Base-by-base conservation (phyloP, 2,888 invertebrate genomes). In the Tenthredo scrophulariae region DNA sequence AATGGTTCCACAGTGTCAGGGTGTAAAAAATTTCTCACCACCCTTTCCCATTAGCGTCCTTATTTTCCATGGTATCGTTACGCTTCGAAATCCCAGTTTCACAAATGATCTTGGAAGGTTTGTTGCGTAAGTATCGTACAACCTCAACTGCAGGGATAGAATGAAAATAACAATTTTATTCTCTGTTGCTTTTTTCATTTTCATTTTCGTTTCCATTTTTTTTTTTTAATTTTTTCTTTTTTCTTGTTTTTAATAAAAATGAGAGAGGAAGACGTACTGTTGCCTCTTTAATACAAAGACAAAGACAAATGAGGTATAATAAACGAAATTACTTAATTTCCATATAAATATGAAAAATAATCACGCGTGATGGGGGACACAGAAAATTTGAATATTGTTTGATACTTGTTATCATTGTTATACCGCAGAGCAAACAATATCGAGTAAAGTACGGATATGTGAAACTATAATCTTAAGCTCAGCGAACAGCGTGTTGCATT, bases 121-220 rank as follows among this genome's bases (percentile, higher is more conserved):
- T 72, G 72, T 67, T 29, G 13, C n/a, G 40, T 15, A 43, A 74
- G 43, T 15, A 43, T 22, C 74, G 40, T 22, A 10, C n/a, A 15
- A 7, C n/a, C n/a, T 74, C 7, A 13, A 43, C 74, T 74, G 43
- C 15, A 67, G 33, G 22, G 6, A 74, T 43, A 13, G 43, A 43
- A 74, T 43, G 43, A 13, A 43, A 43, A 43, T 43, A n/a, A 26
- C n/a, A 40, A 74, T 74, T 74, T 43, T 7, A 18, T 40, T 29
- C 26, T 15, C 33, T 29, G 18, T 67, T 67, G 2, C 1, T 4
- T 26, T 67, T 67, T 29, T 26, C 7, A 54, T 67, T 33, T 33
- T 15, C 9, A 85, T 87, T 84, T 85, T 86, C 86, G 86, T 86
- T 40, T 40, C 86, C 85, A 87, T 87, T 87, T 87, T 87, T 87